Base-by-base conservation (phyloP, 2,113 vertebrate species). In the Mirza zaza region DNA sequence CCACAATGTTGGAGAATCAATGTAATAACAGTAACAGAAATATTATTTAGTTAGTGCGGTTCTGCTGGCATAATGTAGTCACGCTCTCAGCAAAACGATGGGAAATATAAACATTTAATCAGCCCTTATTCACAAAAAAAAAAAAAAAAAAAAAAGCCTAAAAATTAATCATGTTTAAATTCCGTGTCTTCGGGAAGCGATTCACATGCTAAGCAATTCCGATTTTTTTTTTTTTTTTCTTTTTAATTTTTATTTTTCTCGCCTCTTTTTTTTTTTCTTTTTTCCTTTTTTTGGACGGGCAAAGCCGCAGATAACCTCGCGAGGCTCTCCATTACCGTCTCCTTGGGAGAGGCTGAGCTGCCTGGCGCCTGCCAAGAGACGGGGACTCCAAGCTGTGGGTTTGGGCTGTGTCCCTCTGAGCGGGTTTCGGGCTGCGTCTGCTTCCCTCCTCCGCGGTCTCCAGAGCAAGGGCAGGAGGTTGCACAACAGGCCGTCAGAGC, bases 81-180 rank as follows among this genome's bases (percentile, higher is more conserved):
- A 98, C 77, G 98, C 98, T 98, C 97, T 97, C 96, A 98, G 98
- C 97, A 94, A 97, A 97, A 97, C 90, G 98, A 98, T 97, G 97
- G 98, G 93, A 98, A 97, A 98, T 98, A 98, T 98, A 98, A 98
- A 98, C 98, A 98, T 97, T 98, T 98, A 98, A 98, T 98, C 98
- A 98, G 97, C 97, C 95, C 97, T 97, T 97, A 97, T 98, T 98
- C 98, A 98, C 97, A 45, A 45, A 45, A 45, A 45, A 45, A 42
- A 96, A 97, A 45, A 45, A 45, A 45, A 45, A 45, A 42, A 96
- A 97, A 97, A 98, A 98, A 97, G 95, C 97, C 96, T 95, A 98
- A 98, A 97, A 98, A 98, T 98, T 98, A 98, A 98, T 98, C 98
- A 98, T 98, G 98, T 97, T 98, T 98, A 98, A 98, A 96, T 98